Base-by-base conservation (phyloP, 1,140 invertebrate species). In the Spodoptera frugiperda region DNA sequence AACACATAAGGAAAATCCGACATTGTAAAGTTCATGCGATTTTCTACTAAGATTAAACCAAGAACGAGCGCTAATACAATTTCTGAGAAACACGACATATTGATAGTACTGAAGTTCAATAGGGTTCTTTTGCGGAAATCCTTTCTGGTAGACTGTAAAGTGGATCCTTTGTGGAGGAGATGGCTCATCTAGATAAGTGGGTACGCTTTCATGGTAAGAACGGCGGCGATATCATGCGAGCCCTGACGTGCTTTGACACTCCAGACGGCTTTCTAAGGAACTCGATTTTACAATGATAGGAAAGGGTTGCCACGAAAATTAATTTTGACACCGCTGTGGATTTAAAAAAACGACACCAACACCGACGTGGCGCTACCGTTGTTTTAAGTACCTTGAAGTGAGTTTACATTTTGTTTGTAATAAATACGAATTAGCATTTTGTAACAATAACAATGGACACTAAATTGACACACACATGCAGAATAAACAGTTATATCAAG, bases 131-230 rank as follows among this genome's bases (percentile, higher is more conserved):
- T 76, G 77, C 51, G 78, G 76, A 84, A 82, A 82, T 85, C 79
- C 82, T 84, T 85, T 79, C 80, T 78, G 39, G 78, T 76, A 78
- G 71, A 68, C 77, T 85, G 73, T 77, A 87, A 87, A 85, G 81
- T 78, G 73, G 78, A 53, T 17, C 71, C 85, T 91, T 91, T 90
- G 83, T 87, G 68, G 72, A 74, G 57, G 70, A 89, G 91, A 92
- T 90, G 83, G 87, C 82, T 91, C 91, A 91, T 91, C 89, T 89
- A 91, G 90, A 91, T 93, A 91, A 91, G 87, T 87, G 87, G 86
- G 82, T 84, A 84, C 81, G 83, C 88, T 87, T 91, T 89, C 84
- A 91, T 59, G 67, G 55, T 54, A 61, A 59, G 25, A 68, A 46
- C 77, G 72, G 65, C 55, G 63, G 59, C 51, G 67, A 73, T 75